Conservation (phyloP, 1,140 invertebrate species). For the Capitella teleta region DNA sequence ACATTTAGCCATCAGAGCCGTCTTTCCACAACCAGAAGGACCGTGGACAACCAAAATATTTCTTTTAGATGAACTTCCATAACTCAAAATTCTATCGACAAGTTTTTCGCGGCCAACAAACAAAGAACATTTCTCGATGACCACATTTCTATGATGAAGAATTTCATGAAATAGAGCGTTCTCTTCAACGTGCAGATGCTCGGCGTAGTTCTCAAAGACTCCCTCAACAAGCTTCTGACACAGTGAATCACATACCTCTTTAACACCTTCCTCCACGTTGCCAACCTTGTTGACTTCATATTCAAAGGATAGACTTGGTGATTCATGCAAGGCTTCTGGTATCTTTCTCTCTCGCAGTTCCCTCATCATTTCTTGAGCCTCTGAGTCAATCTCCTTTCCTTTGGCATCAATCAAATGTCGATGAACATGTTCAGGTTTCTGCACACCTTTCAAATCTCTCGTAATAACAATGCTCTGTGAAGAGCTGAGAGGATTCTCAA, state of each 20-base stretch:
- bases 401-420: slow-evolving; percentile 1
- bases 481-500: background rate
- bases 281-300: background rate
- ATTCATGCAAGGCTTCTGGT: background rate
- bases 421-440: background rate
- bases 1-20: slow-evolving; percentile 57
- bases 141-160: slow-evolving; percentile 19
- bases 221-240: background rate
- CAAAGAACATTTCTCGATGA: slow-evolving; percentile 11
- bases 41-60: slow-evolving; percentile 53
- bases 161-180: slow-evolving; percentile 49
- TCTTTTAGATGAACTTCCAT: no score
- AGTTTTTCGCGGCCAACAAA: slow-evolving; percentile 18
- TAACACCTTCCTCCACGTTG: slow-evolving; percentile 45
- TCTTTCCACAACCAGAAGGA: slow-evolving; percentile 63
- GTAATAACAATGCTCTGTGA: background rate
- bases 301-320: background rate
- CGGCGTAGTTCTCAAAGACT: slow-evolving; percentile 6
- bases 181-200: slow-evolving; percentile 4
- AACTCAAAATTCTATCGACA: slow-evolving; percentile 16
- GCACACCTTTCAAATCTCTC: background rate
- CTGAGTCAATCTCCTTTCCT: background rate
- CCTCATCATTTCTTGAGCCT: background rate
- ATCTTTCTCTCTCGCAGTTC: background rate
- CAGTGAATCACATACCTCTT: slow-evolving; percentile 13